Conservation (phyloP, 2,888 invertebrate species). For the Hermaeophaga mercurialis region DNA sequence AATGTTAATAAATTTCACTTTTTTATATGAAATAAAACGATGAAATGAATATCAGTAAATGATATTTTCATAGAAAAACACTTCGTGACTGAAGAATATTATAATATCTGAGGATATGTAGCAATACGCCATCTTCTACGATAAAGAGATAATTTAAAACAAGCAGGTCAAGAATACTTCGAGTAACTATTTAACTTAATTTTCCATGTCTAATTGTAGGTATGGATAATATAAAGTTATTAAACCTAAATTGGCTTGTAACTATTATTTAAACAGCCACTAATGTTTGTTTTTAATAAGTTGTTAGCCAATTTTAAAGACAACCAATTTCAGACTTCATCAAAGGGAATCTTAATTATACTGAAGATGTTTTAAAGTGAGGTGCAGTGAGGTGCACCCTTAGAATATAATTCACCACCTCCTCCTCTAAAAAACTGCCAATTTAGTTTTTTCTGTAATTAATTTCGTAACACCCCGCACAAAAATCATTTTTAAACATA, state of each 20-base stretch:
- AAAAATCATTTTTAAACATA: background rate
- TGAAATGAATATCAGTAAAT: background rate
- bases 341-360: no score
- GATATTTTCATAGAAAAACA: background rate
- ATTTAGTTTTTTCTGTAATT: no score
- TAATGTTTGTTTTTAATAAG: background rate
- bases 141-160: background rate
- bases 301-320: no score
- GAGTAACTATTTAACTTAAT: no score
- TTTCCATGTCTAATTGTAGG: background rate
- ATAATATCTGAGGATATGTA: background rate
- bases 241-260: background rate
- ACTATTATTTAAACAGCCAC: background rate
- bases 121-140: background rate
- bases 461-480: no score
- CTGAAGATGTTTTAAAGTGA: no score
- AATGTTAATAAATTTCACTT: no score
- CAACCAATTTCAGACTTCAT: no score
- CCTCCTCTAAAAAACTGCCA: no score
- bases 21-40: background rate
- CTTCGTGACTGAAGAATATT: background rate
- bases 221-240: background rate
- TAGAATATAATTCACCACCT: no score
- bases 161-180: background rate
- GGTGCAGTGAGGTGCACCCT: no score